A percentile compares a stretch with the other conserved stretches of the same genome.
Evolutionary conservation across 1,140 invertebrate species (phyloP).

Genomic region (Magallana ariakensis): DNA sequence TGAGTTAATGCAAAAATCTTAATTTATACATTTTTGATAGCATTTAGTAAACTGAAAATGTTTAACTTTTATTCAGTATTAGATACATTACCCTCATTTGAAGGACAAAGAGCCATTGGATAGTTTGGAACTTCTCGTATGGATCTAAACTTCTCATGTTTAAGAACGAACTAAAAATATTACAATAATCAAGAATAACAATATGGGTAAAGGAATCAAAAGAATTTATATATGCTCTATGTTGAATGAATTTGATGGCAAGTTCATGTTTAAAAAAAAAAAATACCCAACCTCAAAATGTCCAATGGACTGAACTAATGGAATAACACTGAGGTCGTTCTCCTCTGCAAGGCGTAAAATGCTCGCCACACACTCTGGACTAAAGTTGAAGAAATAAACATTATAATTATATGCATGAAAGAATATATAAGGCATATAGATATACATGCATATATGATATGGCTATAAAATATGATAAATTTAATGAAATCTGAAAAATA

Average conservation of each 20-base stretch:
- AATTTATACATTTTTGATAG: too few relatives aligned
- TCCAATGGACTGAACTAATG: conserved; percentile 96
- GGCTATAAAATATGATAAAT: too few relatives aligned
- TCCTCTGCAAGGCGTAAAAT: conserved; percentile 85
- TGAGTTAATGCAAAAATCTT: too few relatives aligned
- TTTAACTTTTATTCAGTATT: neutral
- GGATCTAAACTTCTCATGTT: conserved; percentile 87
- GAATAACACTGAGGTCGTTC: conserved; percentile 89
- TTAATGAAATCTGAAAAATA: too few relatives aligned
- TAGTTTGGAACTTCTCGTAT: conserved; percentile 86
- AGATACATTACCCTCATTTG: conserved; percentile 66
- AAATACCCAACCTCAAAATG: conserved; percentile 82
- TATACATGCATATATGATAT: too few relatives aligned
- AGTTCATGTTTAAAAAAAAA: too few relatives aligned
- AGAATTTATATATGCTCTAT: too few relatives aligned
- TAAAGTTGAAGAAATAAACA: conserved; percentile 81
- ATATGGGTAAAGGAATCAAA: too few relatives aligned
- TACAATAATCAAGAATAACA: neutral
- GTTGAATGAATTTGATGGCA: too few relatives aligned
- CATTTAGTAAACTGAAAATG: too few relatives aligned
- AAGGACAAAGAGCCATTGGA: conserved; percentile 74
- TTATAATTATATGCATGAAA: neutral
- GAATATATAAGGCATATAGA: too few relatives aligned
- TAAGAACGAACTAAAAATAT: conserved; percentile 86
- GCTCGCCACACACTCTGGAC: conserved; percentile 83